phyloP scores from a whole-genome alignment of 1,140 invertebrate genomes.

The Neodiprion lecontei region DNA sequence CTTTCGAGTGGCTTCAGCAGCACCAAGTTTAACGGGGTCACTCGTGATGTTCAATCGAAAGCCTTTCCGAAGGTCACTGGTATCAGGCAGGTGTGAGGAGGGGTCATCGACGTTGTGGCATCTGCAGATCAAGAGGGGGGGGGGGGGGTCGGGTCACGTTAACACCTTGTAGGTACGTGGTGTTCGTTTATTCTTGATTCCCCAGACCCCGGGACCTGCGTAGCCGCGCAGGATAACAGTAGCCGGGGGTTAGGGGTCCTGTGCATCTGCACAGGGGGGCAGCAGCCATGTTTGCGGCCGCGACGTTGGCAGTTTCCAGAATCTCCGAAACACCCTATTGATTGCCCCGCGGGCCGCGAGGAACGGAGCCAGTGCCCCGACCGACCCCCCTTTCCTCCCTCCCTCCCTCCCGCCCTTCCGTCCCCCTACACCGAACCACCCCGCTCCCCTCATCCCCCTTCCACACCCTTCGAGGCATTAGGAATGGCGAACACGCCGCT shows the following conservation, averaged over 20 bases:
- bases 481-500: slow-evolving; percentile 69
- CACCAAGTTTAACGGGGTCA: neutral
- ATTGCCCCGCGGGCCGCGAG: slow-evolving; percentile 60
- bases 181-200: no score
- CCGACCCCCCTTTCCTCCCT: slow-evolving; percentile 30
- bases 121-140: no score
- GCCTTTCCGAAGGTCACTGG: neutral
- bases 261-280: neutral
- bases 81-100: neutral
- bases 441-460: slow-evolving; percentile 34
- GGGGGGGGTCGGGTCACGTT: neutral
- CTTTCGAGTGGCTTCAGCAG: no score
- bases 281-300: slow-evolving; percentile 55
- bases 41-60: neutral
- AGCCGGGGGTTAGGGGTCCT: neutral
- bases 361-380: slow-evolving; percentile 41
- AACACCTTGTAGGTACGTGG: neutral
- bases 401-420: slow-evolving; percentile 22
- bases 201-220: neutral
- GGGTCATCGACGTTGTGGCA: neutral
- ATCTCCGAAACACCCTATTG: slow-evolving; percentile 70
- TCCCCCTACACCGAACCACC: slow-evolving; percentile 16
- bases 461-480: slow-evolving; percentile 61
- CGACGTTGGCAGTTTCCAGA: slow-evolving; percentile 62
- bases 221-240: neutral